These are phyloP conservation scores for Papilio demoleus DNA, from an alignment of 2,888 invertebrate species.

Conservation along the genomic window DNA sequence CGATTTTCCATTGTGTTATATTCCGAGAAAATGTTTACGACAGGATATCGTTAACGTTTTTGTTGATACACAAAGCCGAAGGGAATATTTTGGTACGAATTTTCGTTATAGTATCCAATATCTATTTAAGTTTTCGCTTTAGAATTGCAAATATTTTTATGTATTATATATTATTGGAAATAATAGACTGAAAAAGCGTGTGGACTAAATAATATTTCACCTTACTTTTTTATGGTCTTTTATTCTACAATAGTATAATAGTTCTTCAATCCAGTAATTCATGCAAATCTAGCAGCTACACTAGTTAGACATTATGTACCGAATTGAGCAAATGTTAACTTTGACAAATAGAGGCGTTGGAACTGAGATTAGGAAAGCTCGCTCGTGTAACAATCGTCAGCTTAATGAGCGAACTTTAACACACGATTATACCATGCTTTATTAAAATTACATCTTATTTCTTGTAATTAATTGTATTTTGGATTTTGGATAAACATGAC, in stretches of 20 bases:
- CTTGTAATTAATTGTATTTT: neutral
- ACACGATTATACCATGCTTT: conserved; percentile 29
- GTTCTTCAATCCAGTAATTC: neutral
- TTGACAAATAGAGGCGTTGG: conserved; percentile 69
- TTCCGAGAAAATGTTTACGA: conserved; percentile 2
- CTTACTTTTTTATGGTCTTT: too few relatives aligned
- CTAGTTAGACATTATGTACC: conserved; percentile 22
- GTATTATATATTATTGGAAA: too few relatives aligned
- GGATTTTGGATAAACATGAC: neutral
- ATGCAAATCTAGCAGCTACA: neutral
- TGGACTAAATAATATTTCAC: too few relatives aligned
- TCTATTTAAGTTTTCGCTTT: neutral
- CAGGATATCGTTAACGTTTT: conserved; percentile 27
- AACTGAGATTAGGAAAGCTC: conserved; percentile 65
- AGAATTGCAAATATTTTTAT: too few relatives aligned
- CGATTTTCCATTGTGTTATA: neutral
- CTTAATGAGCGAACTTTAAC: conserved; percentile 65
- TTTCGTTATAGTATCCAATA: conserved; percentile 3
- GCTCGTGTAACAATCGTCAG: conserved; percentile 66
- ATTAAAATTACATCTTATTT: neutral
- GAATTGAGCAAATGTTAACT: conserved; percentile 43
- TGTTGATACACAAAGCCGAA: conserved; percentile 8
- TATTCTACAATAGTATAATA: conserved; percentile 3
- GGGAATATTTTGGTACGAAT: conserved; percentile 1
- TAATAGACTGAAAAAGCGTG: too few relatives aligned